Evolutionary conservation across 2,888 invertebrate species (phyloP).

Genomic region (Cheilosia urbana): DNA sequence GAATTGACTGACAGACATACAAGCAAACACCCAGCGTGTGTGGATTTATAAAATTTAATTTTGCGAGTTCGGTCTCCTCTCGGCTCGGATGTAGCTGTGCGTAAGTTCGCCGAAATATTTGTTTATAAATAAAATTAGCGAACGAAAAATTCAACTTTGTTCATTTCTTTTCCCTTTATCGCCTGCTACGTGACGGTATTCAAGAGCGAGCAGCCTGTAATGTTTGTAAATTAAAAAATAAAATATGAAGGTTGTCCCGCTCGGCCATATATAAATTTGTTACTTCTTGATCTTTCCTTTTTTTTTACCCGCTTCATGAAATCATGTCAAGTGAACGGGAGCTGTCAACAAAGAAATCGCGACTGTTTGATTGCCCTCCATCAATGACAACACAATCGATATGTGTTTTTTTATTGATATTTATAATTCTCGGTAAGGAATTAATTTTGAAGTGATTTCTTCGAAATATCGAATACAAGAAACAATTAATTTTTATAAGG

Average conservation of each 20-base stretch:
- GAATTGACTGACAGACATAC: slow-evolving; percentile 13
- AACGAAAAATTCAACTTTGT: slow-evolving; percentile 11
- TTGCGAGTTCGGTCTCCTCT: neutral
- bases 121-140: slow-evolving; percentile 61
- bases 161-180: neutral
- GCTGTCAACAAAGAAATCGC: slow-evolving; percentile 27
- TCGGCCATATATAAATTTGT: neutral
- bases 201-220: too few relatives aligned
- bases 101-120: slow-evolving; percentile 55
- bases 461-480: slow-evolving; percentile 23
- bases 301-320: neutral
- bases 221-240: neutral
- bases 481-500: slow-evolving; percentile 60
- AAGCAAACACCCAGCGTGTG: slow-evolving; percentile 1
- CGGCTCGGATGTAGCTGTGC: slow-evolving; percentile 16
- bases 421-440: slow-evolving; percentile 26
- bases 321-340: slow-evolving; percentile 21
- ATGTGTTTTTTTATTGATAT: slow-evolving; percentile 31
- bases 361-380: slow-evolving; percentile 42
- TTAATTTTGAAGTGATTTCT: slow-evolving; percentile 37
- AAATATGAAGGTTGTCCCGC: slow-evolving; percentile 14
- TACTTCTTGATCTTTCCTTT: neutral
- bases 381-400: slow-evolving; percentile 40
- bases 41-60: slow-evolving; percentile 50
- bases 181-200: slow-evolving; percentile 30